phyloP scores from a whole-genome alignment of 2,797 vertebrate species.

The Acipenser oxyrinchus region DNA sequence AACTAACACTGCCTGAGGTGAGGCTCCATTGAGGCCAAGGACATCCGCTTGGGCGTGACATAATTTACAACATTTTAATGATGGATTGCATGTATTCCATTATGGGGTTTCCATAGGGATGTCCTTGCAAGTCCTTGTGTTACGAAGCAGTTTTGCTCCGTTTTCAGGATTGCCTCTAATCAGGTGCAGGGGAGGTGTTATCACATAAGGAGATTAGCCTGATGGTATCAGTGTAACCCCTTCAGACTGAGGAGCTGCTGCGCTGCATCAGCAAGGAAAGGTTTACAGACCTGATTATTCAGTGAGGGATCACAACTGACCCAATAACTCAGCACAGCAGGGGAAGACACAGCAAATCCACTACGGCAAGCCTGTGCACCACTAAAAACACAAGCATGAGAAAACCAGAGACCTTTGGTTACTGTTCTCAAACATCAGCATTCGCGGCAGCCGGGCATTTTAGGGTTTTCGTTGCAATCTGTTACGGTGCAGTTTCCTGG shows the following conservation, averaged over 20 bases:
- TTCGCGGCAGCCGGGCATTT: too few relatives aligned
- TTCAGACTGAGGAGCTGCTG: constrained; percentile 39
- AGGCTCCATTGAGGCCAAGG: background rate
- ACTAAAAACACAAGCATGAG: too few relatives aligned
- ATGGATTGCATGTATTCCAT: background rate
- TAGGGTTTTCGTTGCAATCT: too few relatives aligned
- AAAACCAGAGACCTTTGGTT: too few relatives aligned
- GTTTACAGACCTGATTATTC: constrained; percentile 62
- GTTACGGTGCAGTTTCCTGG: too few relatives aligned
- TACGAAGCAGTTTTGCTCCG: constrained; percentile 40
- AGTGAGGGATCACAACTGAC: constrained; percentile 56
- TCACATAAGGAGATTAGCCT: constrained; percentile 67
- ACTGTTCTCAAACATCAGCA: too few relatives aligned
- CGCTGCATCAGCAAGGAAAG: constrained; percentile 61
- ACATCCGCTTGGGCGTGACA: background rate
- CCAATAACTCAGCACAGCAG: constrained; percentile 45
- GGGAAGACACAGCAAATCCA: too few relatives aligned
- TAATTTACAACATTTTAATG: background rate
- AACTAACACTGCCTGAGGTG: background rate
- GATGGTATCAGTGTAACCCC: constrained; percentile 44
- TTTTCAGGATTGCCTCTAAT: constrained; percentile 25
- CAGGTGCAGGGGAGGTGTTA: constrained; percentile 29
- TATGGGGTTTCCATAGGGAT: constrained; percentile 8
- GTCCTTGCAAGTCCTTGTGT: constrained; percentile 35
- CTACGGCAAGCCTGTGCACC: too few relatives aligned